Base-by-base conservation (phyloP, 2,888 invertebrate species). In the Andrena praecox region DNA sequence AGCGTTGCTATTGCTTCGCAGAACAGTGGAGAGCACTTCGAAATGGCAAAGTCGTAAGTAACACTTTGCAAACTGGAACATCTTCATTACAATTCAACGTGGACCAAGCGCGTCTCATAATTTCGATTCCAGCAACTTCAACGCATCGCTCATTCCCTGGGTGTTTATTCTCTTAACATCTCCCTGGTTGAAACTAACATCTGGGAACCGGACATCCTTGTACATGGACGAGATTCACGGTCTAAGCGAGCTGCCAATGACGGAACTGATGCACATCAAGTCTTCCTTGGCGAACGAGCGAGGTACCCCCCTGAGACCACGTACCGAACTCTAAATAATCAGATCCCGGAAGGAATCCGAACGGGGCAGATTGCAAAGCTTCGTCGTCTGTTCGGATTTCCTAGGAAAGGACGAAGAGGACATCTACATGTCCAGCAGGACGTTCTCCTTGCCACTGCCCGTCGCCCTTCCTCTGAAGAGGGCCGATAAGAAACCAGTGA, bases 191-290 rank as follows among this genome's bases (percentile, higher is more conserved):
- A 50, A 33, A 27, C 12, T 42, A 27, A 52, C 33, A 7, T 31
- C 24, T 24, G 80, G 74, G 1, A 87, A 77, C 54, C 71, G 48
- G 67, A 88, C 88, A 7, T 54, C 48, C 24, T 85, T 91, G 60
- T 90, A 92, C 69, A 35, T 85, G 1, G 88, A 93, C 20, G 93
- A 93, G 79, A 86, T 94, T n/a, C 89, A 89, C 88, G 95, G 95
- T 72, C 94, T 97, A 48, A 96, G 96, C 90, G 96, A 97, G 91
- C 92, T 97, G 69, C 96, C 97, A 2, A 89, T 97, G 80, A 95
- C 96, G 2, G 96, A 96, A 88, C 94, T 97, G 33, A 93, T 97
- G n/a, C 94, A 95, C 79, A 94, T 97, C 2, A 95, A 95, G 94
- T 93, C 94, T 88, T 90, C 95, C 91, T 84, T 95, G 70, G 79